A percentile compares a stretch with the other conserved stretches of the same genome.
These are phyloP conservation scores for Lithobates sylvaticus DNA, from an alignment of 2,797 vertebrate species.

Conservation along the genomic window DNA sequence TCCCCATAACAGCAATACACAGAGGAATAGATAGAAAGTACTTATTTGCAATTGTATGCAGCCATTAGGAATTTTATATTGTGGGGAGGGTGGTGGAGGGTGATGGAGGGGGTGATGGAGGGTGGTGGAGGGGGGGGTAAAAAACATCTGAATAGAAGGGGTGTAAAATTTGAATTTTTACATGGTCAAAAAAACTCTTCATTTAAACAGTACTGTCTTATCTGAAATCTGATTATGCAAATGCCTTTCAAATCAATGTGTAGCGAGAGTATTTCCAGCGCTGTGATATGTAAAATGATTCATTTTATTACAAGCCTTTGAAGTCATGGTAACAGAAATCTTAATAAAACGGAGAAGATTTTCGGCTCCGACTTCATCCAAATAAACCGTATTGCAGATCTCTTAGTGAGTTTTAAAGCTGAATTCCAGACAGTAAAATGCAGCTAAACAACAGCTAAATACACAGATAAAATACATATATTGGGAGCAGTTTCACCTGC, in stretches of 20 bases:
- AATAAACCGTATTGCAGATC: constrained; percentile 65
- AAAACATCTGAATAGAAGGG: constrained; percentile 39
- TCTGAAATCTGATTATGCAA: constrained; percentile 64
- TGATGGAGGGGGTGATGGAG: background rate
- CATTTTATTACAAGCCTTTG: constrained; percentile 70
- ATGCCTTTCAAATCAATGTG: constrained; percentile 45
- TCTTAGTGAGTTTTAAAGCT: constrained; percentile 65
- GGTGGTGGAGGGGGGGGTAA: background rate
- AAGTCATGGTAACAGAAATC: constrained; percentile 75
- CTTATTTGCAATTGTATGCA: constrained; percentile 5
- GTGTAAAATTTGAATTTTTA: constrained; percentile 49
- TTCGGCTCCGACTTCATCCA: constrained; percentile 65
- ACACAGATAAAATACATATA: background rate
- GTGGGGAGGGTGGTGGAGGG: background rate
- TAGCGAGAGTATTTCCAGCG: constrained; percentile 62
- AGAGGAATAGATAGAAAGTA: constrained; percentile 2
- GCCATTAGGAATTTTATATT: constrained; percentile 9
- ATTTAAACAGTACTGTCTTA: constrained; percentile 67
- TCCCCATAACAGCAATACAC: background rate
- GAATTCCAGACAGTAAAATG: background rate
- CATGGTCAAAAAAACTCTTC: constrained; percentile 64
- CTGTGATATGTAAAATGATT: constrained; percentile 66
- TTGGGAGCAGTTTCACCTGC: background rate
- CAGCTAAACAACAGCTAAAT: background rate
- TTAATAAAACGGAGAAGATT: constrained; percentile 65